A percentile compares a stretch with the other conserved stretches of the same genome.
phyloP scores from a whole-genome alignment of 2,888 invertebrate genomes.

The Monochamus alternatus region DNA sequence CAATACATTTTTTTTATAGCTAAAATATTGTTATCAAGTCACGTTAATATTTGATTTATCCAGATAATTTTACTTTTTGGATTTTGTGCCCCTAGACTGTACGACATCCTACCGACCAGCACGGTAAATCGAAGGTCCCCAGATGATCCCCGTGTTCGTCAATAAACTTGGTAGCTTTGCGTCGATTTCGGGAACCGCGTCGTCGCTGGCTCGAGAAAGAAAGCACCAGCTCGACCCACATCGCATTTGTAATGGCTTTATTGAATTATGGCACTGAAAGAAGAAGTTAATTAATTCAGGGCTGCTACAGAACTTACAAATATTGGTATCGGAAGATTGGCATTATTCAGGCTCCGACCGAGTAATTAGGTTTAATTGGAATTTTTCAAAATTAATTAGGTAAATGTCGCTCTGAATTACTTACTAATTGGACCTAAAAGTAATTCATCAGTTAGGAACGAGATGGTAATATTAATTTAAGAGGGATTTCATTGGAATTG shows the following conservation, averaged over 20 bases:
- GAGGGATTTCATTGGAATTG: background rate
- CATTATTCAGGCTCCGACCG: background rate
- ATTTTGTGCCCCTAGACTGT: too few species aligned
- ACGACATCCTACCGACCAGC: slow-evolving; percentile 5
- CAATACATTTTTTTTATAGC: too few species aligned
- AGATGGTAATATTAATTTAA: background rate
- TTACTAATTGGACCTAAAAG: slow-evolving; percentile 9
- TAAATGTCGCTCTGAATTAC: slow-evolving; percentile 9
- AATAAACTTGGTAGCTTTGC: slow-evolving; percentile 21
- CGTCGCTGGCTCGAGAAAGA: slow-evolving; percentile 41
- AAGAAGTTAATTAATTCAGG: slow-evolving; percentile 48
- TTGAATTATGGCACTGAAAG: slow-evolving; percentile 46
- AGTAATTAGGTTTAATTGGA: slow-evolving; percentile 12
- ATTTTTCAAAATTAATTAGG: background rate
- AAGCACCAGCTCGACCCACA: slow-evolving; percentile 41
- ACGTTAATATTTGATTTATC: too few species aligned
- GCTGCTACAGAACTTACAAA: slow-evolving; percentile 45
- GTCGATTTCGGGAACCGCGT: slow-evolving; percentile 10
- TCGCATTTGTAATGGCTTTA: slow-evolving; percentile 46
- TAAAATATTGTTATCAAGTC: too few species aligned
- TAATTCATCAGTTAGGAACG: background rate
- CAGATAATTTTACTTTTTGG: too few species aligned
- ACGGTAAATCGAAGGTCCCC: slow-evolving; percentile 3
- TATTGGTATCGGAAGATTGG: slow-evolving; percentile 40
- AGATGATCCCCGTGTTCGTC: slow-evolving; percentile 16